These are phyloP conservation scores for Mungos mungo DNA, from an alignment of 2,113 vertebrate genomes.

Conservation along the genomic window DNA sequence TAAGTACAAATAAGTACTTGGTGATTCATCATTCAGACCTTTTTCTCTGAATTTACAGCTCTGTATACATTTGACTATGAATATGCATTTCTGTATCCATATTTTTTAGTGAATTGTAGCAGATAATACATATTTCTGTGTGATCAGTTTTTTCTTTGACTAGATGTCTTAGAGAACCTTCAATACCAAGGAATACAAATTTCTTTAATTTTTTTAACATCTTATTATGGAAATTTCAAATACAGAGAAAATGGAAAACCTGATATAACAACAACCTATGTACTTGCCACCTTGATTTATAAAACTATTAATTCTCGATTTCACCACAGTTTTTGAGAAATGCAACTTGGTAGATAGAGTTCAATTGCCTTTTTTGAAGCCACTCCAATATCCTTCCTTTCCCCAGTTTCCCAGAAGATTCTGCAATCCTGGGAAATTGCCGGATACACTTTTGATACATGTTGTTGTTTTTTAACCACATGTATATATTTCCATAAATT, in stretches of 20 bases:
- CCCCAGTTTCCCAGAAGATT: background rate
- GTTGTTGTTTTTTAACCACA: background rate
- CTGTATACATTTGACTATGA: background rate
- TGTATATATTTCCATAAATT: background rate
- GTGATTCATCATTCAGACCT: background rate
- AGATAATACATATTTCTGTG: background rate
- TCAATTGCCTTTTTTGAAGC: background rate
- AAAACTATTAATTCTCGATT: background rate
- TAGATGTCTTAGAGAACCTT: background rate
- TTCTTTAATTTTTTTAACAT: background rate
- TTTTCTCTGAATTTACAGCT: background rate
- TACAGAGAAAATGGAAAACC: background rate
- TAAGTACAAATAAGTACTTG: background rate
- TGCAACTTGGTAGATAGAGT: background rate
- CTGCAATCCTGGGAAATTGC: background rate
- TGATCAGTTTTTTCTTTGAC: background rate
- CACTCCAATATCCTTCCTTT: background rate
- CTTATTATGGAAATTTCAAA: background rate
- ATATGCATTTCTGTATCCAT: background rate
- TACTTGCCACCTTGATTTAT: background rate
- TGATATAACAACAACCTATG: background rate
- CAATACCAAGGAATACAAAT: background rate
- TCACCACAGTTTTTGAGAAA: constrained; percentile 30
- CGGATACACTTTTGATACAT: background rate
- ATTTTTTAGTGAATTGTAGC: background rate